Conservation (phyloP, 2,888 invertebrate genomes). For the Nephrotoma guestfalica region DNA sequence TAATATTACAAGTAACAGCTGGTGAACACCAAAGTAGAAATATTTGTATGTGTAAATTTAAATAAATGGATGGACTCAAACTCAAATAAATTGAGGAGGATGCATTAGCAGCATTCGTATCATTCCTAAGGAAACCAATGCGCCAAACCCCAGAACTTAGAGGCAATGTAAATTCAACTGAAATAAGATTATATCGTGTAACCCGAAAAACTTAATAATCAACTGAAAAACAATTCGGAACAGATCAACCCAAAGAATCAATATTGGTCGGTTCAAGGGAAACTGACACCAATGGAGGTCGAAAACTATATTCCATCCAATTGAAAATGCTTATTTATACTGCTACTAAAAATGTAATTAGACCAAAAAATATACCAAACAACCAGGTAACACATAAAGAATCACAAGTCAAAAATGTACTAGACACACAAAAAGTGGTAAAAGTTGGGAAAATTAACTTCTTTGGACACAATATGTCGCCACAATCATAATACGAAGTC, state of each 20-base stretch:
- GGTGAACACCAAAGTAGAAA: no score
- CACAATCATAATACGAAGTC: not conserved
- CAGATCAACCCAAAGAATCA: not conserved
- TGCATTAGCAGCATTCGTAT: no score
- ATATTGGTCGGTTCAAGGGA: not conserved
- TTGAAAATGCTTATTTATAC: not conserved
- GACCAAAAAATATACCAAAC: not conserved
- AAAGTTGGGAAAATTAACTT: not conserved
- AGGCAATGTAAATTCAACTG: no score
- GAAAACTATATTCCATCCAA: not conserved
- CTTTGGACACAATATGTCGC: not conserved
- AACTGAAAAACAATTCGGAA: not conserved
- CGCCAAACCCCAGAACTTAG: no score
- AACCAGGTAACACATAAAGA: not conserved
- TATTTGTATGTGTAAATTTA: no score
- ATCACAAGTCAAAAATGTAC: not conserved
- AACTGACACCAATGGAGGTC: not conserved
- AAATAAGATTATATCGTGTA: not conserved
- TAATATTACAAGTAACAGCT: no score
- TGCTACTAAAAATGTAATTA: not conserved
- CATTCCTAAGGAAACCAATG: no score
- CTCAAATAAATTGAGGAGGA: no score
- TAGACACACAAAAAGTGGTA: not conserved
- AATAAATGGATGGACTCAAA: no score
- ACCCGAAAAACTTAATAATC: not conserved